Percentiles rank a stretch among this genome's conserved stretches.
phyloP scores from a whole-genome alignment of 2,113 vertebrate genomes.

The Trichechus manatus region DNA sequence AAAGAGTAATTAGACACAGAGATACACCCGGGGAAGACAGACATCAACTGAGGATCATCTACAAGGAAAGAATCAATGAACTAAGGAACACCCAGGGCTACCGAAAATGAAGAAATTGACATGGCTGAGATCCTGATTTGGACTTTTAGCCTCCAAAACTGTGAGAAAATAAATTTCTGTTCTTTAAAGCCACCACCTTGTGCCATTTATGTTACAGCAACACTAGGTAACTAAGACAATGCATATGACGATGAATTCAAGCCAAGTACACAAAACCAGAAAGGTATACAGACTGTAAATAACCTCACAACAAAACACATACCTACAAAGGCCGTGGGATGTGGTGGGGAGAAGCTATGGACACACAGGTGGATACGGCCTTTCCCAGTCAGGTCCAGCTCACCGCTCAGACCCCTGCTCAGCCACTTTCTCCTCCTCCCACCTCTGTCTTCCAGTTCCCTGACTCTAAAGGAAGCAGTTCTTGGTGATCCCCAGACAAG shows the following conservation, averaged over 20 bases:
- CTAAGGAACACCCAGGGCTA: no score
- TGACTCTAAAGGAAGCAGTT: background rate
- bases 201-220: background rate
- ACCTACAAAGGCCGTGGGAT: fast-evolving
- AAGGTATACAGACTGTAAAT: background rate
- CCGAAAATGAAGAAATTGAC: no score
- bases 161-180: background rate
- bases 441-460: background rate
- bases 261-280: background rate
- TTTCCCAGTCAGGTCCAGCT: fast-evolving
- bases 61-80: background rate
- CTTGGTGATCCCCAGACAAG: background rate
- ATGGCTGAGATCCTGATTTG: background rate
- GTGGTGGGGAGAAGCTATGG: no score
- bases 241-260: background rate
- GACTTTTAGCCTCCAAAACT: background rate
- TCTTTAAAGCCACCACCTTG: background rate
- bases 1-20: no score
- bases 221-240: background rate
- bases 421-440: fast-evolving
- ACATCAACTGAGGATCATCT: background rate
- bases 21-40: background rate
- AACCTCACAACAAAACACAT: background rate
- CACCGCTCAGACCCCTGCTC: background rate
- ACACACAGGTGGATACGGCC: fast-evolving